Evolutionary conservation across 2,797 vertebrate species (phyloP).

Genomic region (Poecilia gillii): DNA sequence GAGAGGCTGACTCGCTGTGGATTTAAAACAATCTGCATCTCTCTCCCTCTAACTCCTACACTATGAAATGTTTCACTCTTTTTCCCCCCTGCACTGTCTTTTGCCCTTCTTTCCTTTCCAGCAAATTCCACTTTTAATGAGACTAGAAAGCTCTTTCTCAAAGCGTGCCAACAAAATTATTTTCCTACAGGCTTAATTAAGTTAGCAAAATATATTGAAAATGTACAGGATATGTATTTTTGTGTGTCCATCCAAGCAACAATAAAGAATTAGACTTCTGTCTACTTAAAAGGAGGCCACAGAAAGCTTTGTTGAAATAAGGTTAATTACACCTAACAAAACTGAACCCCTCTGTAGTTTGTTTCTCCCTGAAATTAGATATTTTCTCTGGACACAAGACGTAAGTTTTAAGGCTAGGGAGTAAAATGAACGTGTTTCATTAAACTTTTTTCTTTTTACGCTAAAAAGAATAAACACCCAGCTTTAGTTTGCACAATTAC

Average conservation of each 20-base stretch:
- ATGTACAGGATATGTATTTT: constrained; percentile 47
- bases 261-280: neutral
- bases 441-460: constrained; percentile 21
- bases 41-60: constrained; percentile 55
- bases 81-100: constrained; percentile 59
- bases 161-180: constrained; percentile 78
- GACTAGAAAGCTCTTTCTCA: constrained; percentile 74
- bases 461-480: constrained; percentile 25
- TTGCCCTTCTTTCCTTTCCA: constrained; percentile 65
- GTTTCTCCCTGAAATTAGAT: constrained; percentile 47
- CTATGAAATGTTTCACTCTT: constrained; percentile 63
- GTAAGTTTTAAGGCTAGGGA: constrained; percentile 38
- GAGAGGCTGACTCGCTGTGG: constrained; percentile 85
- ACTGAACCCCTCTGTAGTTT: constrained; percentile 36
- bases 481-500: constrained; percentile 27
- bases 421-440: constrained; percentile 43
- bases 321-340: constrained; percentile 51
- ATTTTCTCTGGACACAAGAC: constrained; percentile 47
- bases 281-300: constrained; percentile 28
- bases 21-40: constrained; percentile 85
- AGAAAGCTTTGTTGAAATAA: constrained; percentile 33
- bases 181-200: constrained; percentile 74
- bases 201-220: constrained; percentile 56
- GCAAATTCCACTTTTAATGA: constrained; percentile 78
- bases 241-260: constrained; percentile 4